Base-by-base conservation (phyloP, 1,140 invertebrate species). In the Aphidius ervi region DNA sequence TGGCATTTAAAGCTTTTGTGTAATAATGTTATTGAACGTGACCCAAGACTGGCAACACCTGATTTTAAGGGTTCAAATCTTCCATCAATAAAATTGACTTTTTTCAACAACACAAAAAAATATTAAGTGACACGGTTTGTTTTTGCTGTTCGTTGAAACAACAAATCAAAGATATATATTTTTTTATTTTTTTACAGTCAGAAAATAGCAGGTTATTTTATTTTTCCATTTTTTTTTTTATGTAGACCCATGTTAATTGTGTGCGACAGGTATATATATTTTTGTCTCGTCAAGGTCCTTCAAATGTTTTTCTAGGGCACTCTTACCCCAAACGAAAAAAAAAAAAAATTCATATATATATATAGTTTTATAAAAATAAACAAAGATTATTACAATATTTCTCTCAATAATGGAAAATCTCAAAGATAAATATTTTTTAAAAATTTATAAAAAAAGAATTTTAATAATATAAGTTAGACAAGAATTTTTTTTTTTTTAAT, bases 141-240 rank as follows among this genome's bases (percentile, higher is more conserved):
- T 71, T 67, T 73, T 69, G 65, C 59, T 70, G n/a, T n/a, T 56
- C 58, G 55, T 61, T 73, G 67, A 69, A 74, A 74, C 62, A 74
- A 75, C 70, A 74, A 70, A 65, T 65, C 63, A 45, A 40, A 20
- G 5, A 8, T 55, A 4, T 40, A 16, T 9, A 23, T 55, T 9
- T 43, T 45, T 45, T 31, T 56, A 45, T 20, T 45, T 31, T 31
- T 31, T 31, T 31, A 31, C 23, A 31, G 23, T 1, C 16, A 31
- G 23, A 10, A 45, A 45, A 45, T 10, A 10, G 43, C 10, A 31
- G 23, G 23, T 31, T 31, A 31, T 31, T 31, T 31, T 31, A 31
- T 31, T 31, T 31, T 31, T 3, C 4, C 23, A 31, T 31, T 31
- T 16, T 31, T 31, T 31, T 31, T 31, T 31, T 31, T 31, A 31